Evolutionary conservation across 1,140 invertebrate genomes (phyloP).

Genomic region (Chelonus insularis): DNA sequence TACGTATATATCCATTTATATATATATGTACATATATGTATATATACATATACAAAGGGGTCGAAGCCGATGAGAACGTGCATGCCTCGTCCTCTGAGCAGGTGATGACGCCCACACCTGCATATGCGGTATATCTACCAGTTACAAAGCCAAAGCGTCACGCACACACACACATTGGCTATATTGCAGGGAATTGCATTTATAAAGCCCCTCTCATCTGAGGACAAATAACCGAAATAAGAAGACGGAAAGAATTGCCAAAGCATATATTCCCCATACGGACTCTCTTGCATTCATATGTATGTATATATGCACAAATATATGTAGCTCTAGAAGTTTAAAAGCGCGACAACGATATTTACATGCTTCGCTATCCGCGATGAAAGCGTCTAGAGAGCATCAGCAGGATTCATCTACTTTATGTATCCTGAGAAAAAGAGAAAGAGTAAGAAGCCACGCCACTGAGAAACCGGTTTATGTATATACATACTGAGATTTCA

Average conservation of each 20-base stretch:
- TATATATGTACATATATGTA: not conserved
- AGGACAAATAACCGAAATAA: not conserved
- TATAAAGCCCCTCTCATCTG: not conserved
- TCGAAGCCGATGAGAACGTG: not conserved
- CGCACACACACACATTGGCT: conserved; percentile 6
- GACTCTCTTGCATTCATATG: too few species aligned
- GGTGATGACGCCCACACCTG: conserved; percentile 51
- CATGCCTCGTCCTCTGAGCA: conserved; percentile 37
- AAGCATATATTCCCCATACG: too few species aligned
- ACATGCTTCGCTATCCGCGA: not conserved
- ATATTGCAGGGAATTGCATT: not conserved
- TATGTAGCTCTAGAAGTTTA: not conserved
- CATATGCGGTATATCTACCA: conserved; percentile 12
- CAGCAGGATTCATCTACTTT: not conserved
- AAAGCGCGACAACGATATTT: not conserved
- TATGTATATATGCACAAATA: not conserved
- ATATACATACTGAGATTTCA: conserved; percentile 37
- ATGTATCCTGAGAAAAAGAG: not conserved
- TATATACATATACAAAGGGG: not conserved
- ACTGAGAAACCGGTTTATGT: conserved; percentile 33
- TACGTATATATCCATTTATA: not conserved
- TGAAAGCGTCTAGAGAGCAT: conserved; percentile 1
- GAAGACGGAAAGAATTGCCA: not conserved
- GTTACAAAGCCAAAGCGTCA: conserved; percentile 3
- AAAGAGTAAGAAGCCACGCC: too few species aligned